Evolutionary conservation across 2,113 vertebrate species (phyloP).

Genomic region (Chlorodrepanis virens): DNA sequence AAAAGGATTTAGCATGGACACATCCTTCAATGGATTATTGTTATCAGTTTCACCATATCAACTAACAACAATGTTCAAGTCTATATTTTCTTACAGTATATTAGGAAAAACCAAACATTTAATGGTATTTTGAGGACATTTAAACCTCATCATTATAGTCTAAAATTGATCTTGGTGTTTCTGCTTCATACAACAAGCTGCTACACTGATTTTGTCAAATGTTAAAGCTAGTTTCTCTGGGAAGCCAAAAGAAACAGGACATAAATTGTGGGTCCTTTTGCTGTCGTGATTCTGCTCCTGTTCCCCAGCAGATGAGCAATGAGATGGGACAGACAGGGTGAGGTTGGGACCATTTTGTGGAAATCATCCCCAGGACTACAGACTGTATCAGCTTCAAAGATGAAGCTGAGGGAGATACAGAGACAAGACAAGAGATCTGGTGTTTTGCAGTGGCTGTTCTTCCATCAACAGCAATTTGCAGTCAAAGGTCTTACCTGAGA

Average conservation of each 20-base stretch:
- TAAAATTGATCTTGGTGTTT: background rate
- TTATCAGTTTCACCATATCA: background rate
- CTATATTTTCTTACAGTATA: background rate
- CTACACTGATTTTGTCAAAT: background rate
- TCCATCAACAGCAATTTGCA: background rate
- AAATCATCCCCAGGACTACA: background rate
- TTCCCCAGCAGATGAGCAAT: background rate
- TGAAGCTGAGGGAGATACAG: background rate
- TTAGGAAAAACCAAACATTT: background rate
- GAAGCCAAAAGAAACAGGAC: background rate
- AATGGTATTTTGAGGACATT: background rate
- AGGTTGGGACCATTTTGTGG: background rate
- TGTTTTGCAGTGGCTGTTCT: background rate
- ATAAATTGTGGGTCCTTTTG: background rate
- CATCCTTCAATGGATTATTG: constrained; percentile 2
- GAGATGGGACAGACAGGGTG: background rate
- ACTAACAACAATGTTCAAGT: background rate
- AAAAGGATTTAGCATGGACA: constrained; percentile 39
- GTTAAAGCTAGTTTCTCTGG: background rate
- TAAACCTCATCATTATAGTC: background rate
- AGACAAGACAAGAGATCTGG: rapidly evolving
- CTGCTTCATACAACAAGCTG: background rate
- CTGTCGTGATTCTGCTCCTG: background rate
- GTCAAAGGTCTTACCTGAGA: background rate
- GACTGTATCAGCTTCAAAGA: background rate